Evolutionary conservation across 2,888 invertebrate genomes (phyloP), one percentile per base, ranked within the genome.

Genomic region (Miltochrista miniata): DNA sequence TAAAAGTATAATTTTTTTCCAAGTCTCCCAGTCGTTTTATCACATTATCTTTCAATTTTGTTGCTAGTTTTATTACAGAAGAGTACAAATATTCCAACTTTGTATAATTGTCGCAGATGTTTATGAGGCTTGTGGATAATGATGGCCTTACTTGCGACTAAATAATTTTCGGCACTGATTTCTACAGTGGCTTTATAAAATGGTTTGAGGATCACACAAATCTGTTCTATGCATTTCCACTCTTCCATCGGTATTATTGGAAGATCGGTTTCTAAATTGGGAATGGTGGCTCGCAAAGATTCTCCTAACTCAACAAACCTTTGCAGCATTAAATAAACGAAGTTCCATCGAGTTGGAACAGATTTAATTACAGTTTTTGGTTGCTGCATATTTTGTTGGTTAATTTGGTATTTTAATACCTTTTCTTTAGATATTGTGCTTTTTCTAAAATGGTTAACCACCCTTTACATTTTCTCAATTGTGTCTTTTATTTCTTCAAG

Each of bases 21-120:
- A 74, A 66, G 13, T 56, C 54, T 63, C 72, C 57, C 2, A 74
- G 45, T 4, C 61, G 55, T 44, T 65, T 64, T 8, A 63, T 56
- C 45, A 44, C 7, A 10, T 31, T n/a, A n/a, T n/a, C n/a, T n/a
- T n/a, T n/a, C n/a, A n/a, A n/a, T n/a, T n/a, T n/a, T n/a, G n/a
- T n/a, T 14, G 47, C 43, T 15, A 61, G 11, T 11, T 31, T 46
- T 38, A 24, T 33, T 11, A 46, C 46, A 4, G 38, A 39, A 13
- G 12, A 15, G 36, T 12, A 45, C 5, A 18, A 34, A 33, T 30
- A 5, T 15, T 35, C 18, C 33, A 29, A 36, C 10, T 24, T 8
- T 9, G n/a, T 18, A n/a, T n/a, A 33, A 34, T 46, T 18, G 4
- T 39, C 7, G 11, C 18, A 34, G 1, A 39, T 39, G 13, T 15